These are phyloP conservation scores for Penaeus monodon DNA, from an alignment of 2,888 invertebrate species.

Conservation along the genomic window DNA sequence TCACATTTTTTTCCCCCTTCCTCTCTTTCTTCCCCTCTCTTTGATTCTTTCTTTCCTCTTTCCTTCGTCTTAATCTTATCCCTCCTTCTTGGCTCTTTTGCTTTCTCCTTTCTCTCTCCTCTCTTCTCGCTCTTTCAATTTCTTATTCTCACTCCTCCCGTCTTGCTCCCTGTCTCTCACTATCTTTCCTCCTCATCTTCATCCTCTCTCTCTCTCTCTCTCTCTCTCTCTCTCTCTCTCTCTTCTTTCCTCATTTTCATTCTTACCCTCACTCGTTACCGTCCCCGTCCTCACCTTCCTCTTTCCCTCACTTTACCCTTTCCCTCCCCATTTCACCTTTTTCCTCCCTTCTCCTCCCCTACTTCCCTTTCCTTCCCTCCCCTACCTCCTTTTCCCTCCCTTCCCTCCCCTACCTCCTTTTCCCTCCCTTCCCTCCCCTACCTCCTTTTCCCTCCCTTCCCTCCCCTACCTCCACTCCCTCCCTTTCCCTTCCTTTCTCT, in stretches of 20 bases:
- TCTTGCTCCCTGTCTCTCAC: background rate
- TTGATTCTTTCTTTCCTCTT: background rate
- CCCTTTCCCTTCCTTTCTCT: background rate
- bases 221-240: no score
- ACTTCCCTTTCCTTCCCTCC: no score
- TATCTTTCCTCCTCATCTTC: background rate
- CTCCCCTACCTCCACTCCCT: background rate
- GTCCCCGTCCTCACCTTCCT: no score
- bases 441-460: background rate
- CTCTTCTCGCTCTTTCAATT: background rate
- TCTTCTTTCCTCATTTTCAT: background rate
- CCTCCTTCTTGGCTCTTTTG: background rate
- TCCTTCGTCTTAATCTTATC: background rate
- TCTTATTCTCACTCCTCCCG: background rate
- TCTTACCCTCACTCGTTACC: no score
- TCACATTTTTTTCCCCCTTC: no score
- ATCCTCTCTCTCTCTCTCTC: no score
- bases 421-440: background rate
- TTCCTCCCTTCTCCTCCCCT: no score
- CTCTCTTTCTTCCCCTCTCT: no score
- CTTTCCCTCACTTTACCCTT: no score
- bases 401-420: background rate
- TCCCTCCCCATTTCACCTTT: no score
- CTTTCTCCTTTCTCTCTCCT: background rate
- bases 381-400: background rate